phyloP scores from a whole-genome alignment of 2,888 invertebrate species.

The Hedychridium roseum region DNA sequence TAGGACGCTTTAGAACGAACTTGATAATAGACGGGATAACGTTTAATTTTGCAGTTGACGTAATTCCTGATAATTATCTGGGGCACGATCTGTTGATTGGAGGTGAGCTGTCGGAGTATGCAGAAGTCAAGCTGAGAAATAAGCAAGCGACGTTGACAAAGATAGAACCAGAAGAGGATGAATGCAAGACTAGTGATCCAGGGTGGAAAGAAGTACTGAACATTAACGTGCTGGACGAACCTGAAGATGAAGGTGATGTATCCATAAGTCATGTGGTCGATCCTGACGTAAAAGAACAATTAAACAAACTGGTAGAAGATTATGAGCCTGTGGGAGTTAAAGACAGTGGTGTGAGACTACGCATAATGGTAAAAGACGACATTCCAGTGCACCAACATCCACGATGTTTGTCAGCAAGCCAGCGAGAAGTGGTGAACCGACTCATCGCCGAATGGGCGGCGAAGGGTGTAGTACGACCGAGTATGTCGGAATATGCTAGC shows the following conservation, averaged over 20 bases:
- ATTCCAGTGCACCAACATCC: neutral
- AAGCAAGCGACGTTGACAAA: no score
- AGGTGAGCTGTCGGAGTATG: no score
- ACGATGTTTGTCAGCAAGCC: neutral
- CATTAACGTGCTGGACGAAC: neutral
- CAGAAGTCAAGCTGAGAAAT: no score
- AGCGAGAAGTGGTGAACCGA: neutral
- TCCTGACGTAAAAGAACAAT: neutral
- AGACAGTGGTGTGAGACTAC: neutral
- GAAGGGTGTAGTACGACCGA: neutral
- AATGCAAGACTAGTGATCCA: neutral
- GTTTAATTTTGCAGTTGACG: no score
- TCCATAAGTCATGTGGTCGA: neutral
- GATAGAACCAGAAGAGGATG: no score
- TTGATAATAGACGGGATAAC: constrained; percentile 1
- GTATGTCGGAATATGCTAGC: constrained; percentile 6
- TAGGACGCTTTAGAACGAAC: constrained; percentile 13
- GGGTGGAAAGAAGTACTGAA: neutral
- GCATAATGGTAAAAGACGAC: constrained; percentile 8
- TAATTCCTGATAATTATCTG: no score
- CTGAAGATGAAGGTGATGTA: neutral
- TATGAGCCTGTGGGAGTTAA: neutral
- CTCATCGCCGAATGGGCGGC: neutral
- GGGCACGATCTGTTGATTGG: no score
- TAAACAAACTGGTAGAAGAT: neutral